Conservation (phyloP, 2,888 invertebrate genomes). For the Acheta domesticus region DNA sequence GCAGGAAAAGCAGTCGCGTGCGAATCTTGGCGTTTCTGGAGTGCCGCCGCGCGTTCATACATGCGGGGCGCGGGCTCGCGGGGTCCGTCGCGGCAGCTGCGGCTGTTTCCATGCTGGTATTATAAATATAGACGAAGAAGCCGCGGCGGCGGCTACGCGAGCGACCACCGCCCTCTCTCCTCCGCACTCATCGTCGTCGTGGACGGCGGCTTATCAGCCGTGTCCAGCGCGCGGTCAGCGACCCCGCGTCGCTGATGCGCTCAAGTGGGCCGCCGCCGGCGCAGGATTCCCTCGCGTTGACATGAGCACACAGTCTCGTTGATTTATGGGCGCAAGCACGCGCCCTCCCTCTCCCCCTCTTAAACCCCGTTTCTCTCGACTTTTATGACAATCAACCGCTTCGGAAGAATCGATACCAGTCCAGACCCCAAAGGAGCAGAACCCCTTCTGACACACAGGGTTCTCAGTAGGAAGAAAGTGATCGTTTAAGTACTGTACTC, state of each 20-base stretch:
- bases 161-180: not conserved
- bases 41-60: not conserved
- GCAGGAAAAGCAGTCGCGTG: no score
- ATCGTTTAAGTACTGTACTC: not conserved
- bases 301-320: slow-evolving; percentile 18
- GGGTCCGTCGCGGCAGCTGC: not conserved
- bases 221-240: slow-evolving; percentile 18
- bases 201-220: not conserved
- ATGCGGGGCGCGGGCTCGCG: not conserved
- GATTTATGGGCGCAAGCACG: slow-evolving; percentile 10
- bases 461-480: not conserved
- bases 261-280: not conserved
- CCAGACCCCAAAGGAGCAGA: not conserved
- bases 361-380: not conserved
- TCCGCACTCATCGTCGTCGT: no score
- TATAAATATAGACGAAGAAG: not conserved
- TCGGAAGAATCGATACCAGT: slow-evolving; percentile 18
- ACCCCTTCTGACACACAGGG: no score
- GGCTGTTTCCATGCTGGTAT: slow-evolving; percentile 10
- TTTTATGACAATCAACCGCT: slow-evolving; percentile 1
- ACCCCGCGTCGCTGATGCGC: slow-evolving; percentile 18
- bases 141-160: not conserved
- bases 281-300: slow-evolving; percentile 9
- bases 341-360: not conserved
- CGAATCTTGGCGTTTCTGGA: no score